Conservation (phyloP, 1,140 invertebrate genomes). For the Panulirus ornatus region DNA sequence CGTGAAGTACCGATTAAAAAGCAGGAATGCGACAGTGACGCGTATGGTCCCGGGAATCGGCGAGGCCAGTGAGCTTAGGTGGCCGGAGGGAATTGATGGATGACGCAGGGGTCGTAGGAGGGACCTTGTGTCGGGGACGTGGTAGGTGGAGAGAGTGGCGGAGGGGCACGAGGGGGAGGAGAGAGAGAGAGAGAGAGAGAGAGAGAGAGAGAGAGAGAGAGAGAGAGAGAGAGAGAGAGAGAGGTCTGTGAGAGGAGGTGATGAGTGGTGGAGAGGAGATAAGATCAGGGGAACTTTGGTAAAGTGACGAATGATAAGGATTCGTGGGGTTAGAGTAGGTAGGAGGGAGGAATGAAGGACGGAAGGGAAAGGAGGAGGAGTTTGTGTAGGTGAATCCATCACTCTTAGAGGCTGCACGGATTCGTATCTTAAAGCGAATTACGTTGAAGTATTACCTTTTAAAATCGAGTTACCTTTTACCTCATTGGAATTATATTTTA, state of each 20-base stretch:
- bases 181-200: slow-evolving; percentile 20
- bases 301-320: too few relatives aligned
- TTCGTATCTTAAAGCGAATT: too few relatives aligned
- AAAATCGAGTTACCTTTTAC: too few relatives aligned
- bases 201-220: slow-evolving; percentile 26
- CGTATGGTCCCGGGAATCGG: too few relatives aligned
- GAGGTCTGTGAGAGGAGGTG: background rate
- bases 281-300: background rate
- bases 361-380: too few relatives aligned
- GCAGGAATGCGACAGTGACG: too few relatives aligned
- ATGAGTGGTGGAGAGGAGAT: background rate
- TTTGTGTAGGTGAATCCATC: too few relatives aligned
- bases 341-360: background rate
- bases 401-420: too few relatives aligned
- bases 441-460: too few relatives aligned
- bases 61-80: too few relatives aligned
- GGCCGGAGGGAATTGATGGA: background rate
- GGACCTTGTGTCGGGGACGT: background rate
- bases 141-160: background rate
- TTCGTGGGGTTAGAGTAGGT: background rate
- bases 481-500: too few relatives aligned
- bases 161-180: background rate
- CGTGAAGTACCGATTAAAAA: too few relatives aligned
- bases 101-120: background rate
- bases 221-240: slow-evolving; percentile 26